phyloP scores from a whole-genome alignment of 92 coral and sea anemone genomes.

The Zoanthus solanderi region DNA sequence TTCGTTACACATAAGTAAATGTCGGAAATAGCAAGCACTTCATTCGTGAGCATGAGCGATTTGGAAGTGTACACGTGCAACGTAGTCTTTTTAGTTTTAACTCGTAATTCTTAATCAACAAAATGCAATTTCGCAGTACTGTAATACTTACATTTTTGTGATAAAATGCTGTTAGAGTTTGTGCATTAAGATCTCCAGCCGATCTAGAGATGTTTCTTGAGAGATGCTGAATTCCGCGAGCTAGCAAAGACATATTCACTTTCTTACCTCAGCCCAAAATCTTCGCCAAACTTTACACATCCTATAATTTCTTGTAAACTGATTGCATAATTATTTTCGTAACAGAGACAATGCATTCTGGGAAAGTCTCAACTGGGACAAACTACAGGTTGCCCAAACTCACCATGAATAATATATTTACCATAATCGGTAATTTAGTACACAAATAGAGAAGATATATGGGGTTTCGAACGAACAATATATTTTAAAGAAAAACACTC shows the following conservation, averaged over 20 bases:
- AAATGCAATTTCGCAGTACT: not conserved
- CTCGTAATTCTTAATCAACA: not conserved
- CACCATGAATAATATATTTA: no score
- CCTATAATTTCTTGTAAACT: constrained; percentile 25
- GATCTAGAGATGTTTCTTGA: constrained; percentile 51
- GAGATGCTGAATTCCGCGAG: constrained; percentile 51
- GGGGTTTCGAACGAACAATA: no score
- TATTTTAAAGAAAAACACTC: no score
- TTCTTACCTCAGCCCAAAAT: not conserved
- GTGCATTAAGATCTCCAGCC: constrained; percentile 44
- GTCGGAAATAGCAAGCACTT: not conserved
- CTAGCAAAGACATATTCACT: constrained; percentile 48
- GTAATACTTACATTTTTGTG: constrained; percentile 78
- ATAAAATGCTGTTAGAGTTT: constrained; percentile 63
- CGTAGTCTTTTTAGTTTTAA: not conserved
- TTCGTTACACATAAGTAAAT: not conserved
- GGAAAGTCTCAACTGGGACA: not conserved
- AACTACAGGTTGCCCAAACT: no score
- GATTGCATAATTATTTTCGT: not conserved
- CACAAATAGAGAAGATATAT: no score
- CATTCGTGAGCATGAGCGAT: not conserved
- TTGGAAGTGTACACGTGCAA: constrained; percentile 1
- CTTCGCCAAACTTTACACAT: not conserved
- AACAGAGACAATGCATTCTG: not conserved
- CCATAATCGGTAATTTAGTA: no score